A percentile compares a stretch with the other conserved stretches of the same genome.
phyloP scores from a whole-genome alignment of 2,888 invertebrate species.

The Scelioninae gen. 1 region DNA sequence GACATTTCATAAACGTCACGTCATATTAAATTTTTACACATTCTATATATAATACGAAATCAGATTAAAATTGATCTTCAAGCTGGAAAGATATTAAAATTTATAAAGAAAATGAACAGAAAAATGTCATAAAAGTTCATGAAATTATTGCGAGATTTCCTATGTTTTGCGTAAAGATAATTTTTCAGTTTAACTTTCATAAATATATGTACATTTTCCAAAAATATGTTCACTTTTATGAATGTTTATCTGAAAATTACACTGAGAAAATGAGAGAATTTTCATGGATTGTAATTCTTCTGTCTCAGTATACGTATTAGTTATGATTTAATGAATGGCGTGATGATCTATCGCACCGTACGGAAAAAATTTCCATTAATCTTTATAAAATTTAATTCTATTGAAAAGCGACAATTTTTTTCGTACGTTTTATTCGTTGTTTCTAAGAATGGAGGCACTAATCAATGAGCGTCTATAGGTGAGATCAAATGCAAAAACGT shows the following conservation, averaged over 20 bases:
- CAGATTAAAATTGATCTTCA: slow-evolving; percentile 2
- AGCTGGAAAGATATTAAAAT: slow-evolving; percentile 2
- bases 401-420: neutral
- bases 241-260: neutral
- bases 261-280: neutral
- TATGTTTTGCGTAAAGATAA: too few relatives aligned
- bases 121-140: neutral
- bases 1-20: slow-evolving; percentile 5
- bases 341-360: slow-evolving; percentile 17
- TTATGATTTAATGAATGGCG: neutral
- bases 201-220: neutral
- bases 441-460: slow-evolving; percentile 44
- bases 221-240: neutral
- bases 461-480: slow-evolving; percentile 49
- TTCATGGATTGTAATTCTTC: neutral
- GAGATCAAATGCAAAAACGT: slow-evolving; percentile 53
- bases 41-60: slow-evolving; percentile 37
- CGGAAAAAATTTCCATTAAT: slow-evolving; percentile 3
- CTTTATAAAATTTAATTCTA: neutral
- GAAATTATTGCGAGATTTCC: too few relatives aligned
- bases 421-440: slow-evolving; percentile 12
- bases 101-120: neutral
- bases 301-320: neutral
- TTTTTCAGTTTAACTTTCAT: too few relatives aligned
- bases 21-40: slow-evolving; percentile 1